phyloP scores from a whole-genome alignment of 37 sponge, comb jelly and placozoan genomes.

The Halichondria panicea region DNA sequence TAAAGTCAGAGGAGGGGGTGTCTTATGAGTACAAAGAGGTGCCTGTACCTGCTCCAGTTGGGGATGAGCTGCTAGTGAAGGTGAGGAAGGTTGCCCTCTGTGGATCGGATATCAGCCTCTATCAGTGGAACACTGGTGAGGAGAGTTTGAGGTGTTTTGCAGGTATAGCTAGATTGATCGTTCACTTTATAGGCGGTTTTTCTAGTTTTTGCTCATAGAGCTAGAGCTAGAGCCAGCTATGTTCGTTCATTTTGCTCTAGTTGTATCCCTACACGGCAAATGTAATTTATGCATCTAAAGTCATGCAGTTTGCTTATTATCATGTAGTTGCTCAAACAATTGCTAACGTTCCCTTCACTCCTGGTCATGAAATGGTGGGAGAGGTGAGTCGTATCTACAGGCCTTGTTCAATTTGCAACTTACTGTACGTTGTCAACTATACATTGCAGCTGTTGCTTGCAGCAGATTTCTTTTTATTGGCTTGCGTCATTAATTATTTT shows the following conservation, averaged over 20 bases:
- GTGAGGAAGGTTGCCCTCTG: constrained; percentile 80
- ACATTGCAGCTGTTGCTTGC: too few relatives aligned
- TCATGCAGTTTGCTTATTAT: neutral
- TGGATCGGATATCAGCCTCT: constrained; percentile 87
- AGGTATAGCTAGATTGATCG: neutral
- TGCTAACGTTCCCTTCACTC: constrained; percentile 81
- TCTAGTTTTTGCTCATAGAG: too few relatives aligned
- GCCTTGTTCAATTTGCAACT: too few relatives aligned
- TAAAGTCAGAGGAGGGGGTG: constrained; percentile 53
- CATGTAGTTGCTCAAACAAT: constrained; percentile 75
- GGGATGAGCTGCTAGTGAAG: constrained; percentile 79
- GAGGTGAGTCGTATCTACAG: constrained; percentile 75
- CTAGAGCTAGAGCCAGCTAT: too few relatives aligned
- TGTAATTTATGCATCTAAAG: too few relatives aligned
- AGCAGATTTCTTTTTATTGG: too few relatives aligned
- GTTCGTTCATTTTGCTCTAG: too few relatives aligned
- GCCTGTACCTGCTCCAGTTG: constrained; percentile 62
- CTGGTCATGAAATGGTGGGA: constrained; percentile 91
- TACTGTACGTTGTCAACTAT: too few relatives aligned
- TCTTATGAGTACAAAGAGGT: constrained; percentile 75
- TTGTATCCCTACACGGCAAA: too few relatives aligned
- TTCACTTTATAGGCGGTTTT: neutral
- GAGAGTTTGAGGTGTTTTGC: too few relatives aligned
- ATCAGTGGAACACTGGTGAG: constrained; percentile 60
- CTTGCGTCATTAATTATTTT: too few relatives aligned